These are phyloP conservation scores for Crioceris asparagi DNA, from an alignment of 2,888 invertebrate species.

Conservation along the genomic window DNA sequence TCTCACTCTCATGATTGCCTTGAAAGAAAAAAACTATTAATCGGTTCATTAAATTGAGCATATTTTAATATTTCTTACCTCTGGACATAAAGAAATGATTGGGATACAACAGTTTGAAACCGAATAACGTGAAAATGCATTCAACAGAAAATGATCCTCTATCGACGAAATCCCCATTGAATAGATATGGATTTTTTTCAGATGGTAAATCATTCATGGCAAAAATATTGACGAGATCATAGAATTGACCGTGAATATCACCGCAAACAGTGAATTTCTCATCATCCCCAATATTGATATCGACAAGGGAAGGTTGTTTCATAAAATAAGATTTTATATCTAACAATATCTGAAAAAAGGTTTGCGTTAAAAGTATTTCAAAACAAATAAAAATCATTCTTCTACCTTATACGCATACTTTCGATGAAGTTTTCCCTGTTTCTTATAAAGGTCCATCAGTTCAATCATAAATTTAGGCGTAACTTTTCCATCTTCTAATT, in stretches of 20 bases:
- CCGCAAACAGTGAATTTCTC: slow-evolving; percentile 97
- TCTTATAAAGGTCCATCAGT: slow-evolving; percentile 80
- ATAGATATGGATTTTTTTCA: slow-evolving; percentile 91
- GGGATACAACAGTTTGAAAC: slow-evolving; percentile 92
- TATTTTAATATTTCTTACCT: slow-evolving; percentile 49
- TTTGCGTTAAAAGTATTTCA: too few species aligned
- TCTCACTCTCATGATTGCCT: slow-evolving; percentile 98
- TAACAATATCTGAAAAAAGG: slow-evolving; percentile 77
- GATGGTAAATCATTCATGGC: slow-evolving; percentile 94
- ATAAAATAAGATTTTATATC: slow-evolving; percentile 79
- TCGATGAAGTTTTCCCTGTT: slow-evolving; percentile 86
- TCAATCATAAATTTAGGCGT: slow-evolving; percentile 82
- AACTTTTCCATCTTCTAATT: slow-evolving; percentile 76
- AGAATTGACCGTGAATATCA: slow-evolving; percentile 98
- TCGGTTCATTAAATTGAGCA: slow-evolving; percentile 1
- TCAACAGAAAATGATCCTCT: slow-evolving; percentile 98
- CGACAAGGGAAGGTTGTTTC: slow-evolving; percentile 77
- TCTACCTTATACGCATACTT: slow-evolving; percentile 94
- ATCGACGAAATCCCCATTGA: slow-evolving; percentile 99
- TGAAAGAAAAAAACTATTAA: slow-evolving; percentile 18
- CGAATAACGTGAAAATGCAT: slow-evolving; percentile 95
- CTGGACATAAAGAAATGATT: slow-evolving; percentile 95
- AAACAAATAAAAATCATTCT: too few species aligned
- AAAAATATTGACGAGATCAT: slow-evolving; percentile 96
- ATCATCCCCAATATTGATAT: slow-evolving; percentile 76